Base-by-base conservation (phyloP, 2,113 vertebrate species). In the Phoxinus phoxinus region DNA sequence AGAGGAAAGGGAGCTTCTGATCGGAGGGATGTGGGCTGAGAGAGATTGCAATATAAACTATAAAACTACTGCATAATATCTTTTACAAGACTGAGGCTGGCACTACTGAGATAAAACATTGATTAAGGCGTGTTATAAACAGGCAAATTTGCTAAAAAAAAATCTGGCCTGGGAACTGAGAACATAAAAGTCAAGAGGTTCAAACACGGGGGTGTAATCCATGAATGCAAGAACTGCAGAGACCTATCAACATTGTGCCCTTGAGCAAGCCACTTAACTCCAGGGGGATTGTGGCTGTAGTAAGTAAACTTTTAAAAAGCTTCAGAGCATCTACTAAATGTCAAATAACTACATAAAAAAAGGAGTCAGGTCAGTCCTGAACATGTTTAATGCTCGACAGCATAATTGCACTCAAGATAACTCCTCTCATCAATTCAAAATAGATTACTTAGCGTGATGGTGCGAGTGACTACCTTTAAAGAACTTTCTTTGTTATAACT, bases 11-110 rank as follows among this genome's bases (percentile, higher is more conserved):
- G 48, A 56, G 48, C 48, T 56, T 19, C 46, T 30, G 3, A 35
- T 17, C 8, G 67, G 51, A 59, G 10, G 73, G 83, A 80, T 44
- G 23, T 44, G 79, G 76, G 69, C 83, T 81, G 88, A 88, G 82
- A 89, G 88, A 88, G 82, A 89, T 48, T 87, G 78, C 75, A 82
- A 75, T 69, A 83, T 83, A 88, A 86, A 82, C 86, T 77, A 90
- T 87, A 83, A 12, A 72, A 88, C 51, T 83, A 77, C 85, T 41
- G 8, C 2, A 41, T 41, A 90, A 90, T 89, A 87, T 89, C 67
- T 81, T 89, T 89, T 90, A 92, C 87, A 89, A 86, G 76, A 89
- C 48, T 76, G 76, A 86, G 83, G 86, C 80, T 84, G 86, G 84
- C 84, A 84, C 72, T 72, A 81, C 25, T 61, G 12, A 61, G 83